These are phyloP conservation scores for Zaprionus gabonicus DNA, from an alignment of 1,140 invertebrate species.

Conservation along the genomic window DNA sequence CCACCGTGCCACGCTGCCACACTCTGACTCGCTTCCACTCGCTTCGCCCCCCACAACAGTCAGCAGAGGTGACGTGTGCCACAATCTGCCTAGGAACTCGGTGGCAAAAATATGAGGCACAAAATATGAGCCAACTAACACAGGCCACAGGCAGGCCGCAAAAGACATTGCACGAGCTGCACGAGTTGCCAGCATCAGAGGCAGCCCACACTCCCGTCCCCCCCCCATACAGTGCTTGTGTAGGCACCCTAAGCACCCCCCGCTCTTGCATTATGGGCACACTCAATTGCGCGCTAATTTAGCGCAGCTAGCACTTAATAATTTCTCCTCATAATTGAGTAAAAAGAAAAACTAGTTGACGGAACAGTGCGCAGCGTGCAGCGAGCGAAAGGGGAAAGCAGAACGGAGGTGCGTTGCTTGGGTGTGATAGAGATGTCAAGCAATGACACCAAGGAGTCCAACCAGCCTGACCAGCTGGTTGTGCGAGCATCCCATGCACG, in stretches of 20 bases:
- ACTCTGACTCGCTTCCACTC: neutral
- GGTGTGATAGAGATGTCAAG: constrained; percentile 52
- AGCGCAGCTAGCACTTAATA: constrained; percentile 81
- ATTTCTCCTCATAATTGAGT: constrained; percentile 82
- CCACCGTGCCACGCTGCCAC: neutral
- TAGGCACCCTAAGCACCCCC: neutral
- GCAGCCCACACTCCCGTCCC: too few relatives aligned
- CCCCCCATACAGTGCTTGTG: neutral
- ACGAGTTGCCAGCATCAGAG: constrained; percentile 29
- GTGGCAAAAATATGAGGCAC: constrained; percentile 55
- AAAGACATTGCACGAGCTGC: constrained; percentile 57
- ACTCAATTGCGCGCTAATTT: constrained; percentile 82
- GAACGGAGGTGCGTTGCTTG: constrained; percentile 25
- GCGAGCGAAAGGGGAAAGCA: constrained; percentile 19
- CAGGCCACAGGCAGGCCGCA: constrained; percentile 60
- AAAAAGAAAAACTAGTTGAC: constrained; percentile 35
- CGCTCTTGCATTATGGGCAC: constrained; percentile 45
- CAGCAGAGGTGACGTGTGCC: constrained; percentile 47
- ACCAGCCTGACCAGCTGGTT: constrained; percentile 15
- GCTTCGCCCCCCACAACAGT: neutral
- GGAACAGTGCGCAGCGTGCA: constrained; percentile 26
- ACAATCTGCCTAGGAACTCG: constrained; percentile 49
- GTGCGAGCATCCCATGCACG: constrained; percentile 11
- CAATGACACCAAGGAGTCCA: constrained; percentile 15
- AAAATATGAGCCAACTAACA: constrained; percentile 65